Evolutionary conservation across 2,888 invertebrate genomes (phyloP).

Genomic region (Melanchra persicariae): DNA sequence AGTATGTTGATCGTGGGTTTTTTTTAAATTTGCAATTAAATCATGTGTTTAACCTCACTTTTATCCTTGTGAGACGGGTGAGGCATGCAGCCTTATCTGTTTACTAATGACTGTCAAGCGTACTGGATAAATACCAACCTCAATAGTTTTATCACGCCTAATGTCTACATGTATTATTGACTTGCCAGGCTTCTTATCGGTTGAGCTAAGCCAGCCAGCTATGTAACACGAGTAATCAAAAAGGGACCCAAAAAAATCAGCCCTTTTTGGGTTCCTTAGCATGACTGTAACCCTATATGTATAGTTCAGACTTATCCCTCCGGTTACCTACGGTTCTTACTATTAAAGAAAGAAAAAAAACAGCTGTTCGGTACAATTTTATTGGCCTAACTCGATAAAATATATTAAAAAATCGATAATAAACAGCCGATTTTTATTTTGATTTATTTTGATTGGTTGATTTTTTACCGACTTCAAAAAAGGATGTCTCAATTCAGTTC

Average conservation of each 20-base stretch:
- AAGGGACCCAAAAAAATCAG: constrained; percentile 1
- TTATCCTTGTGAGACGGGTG: constrained; percentile 22
- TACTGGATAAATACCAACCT: constrained; percentile 72
- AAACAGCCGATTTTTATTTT: neutral
- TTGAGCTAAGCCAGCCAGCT: constrained; percentile 67
- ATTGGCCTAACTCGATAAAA: neutral
- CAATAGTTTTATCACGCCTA: constrained; percentile 80
- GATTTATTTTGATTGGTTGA: neutral
- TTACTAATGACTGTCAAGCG: constrained; percentile 63
- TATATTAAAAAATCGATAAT: neutral
- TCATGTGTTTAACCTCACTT: constrained; percentile 13
- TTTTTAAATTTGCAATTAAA: constrained; percentile 3
- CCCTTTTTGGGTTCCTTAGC: neutral
- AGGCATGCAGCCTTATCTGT: constrained; percentile 46
- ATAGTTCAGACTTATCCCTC: neutral
- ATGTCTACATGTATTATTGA: constrained; percentile 76
- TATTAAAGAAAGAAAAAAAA: neutral
- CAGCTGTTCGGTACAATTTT: neutral
- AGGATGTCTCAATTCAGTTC: too few relatives aligned
- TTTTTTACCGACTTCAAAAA: too few relatives aligned
- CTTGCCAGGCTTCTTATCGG: constrained; percentile 70
- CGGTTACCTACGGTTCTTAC: neutral
- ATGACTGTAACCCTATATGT: too few relatives aligned
- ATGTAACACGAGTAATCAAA: constrained; percentile 21
- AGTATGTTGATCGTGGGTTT: neutral